A percentile compares a stretch with the other conserved stretches of the same genome.
Evolutionary conservation across 1,140 invertebrate genomes (phyloP).

Genomic region (Anthonomus grandis): DNA sequence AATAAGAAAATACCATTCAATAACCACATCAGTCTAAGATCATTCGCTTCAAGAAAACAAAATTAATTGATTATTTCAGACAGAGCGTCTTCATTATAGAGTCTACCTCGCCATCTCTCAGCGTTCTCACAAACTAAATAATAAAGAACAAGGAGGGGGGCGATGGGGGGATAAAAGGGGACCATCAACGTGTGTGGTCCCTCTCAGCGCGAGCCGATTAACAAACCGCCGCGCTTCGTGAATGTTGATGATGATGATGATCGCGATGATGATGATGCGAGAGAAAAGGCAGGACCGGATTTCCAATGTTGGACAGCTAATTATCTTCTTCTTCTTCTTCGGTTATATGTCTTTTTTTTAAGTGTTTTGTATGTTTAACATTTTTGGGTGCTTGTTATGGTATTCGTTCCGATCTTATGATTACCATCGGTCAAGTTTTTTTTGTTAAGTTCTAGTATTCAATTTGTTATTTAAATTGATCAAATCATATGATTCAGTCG

Average conservation of each 20-base stretch:
- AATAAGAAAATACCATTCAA: too few relatives aligned
- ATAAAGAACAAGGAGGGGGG: not conserved
- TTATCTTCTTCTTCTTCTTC: conserved; percentile 12
- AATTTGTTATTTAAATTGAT: too few relatives aligned
- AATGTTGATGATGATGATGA: conserved; percentile 17
- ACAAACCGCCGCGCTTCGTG: conserved; percentile 7
- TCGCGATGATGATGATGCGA: conserved; percentile 15
- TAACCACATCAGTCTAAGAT: too few relatives aligned
- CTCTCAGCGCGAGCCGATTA: conserved; percentile 24
- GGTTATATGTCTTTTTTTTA: conserved; percentile 6
- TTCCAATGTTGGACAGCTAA: conserved; percentile 13
- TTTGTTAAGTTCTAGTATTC: too few relatives aligned
- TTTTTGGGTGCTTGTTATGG: too few relatives aligned
- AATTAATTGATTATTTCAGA: too few relatives aligned
- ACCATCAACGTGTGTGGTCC: conserved; percentile 19
- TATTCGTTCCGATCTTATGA: too few relatives aligned
- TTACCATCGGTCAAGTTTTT: too few relatives aligned
- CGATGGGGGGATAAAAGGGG: not conserved
- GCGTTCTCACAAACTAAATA: not conserved
- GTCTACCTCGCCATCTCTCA: conserved; percentile 11
- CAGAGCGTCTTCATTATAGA: too few relatives aligned
- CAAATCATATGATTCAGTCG: too few relatives aligned
- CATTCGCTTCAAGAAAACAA: too few relatives aligned
- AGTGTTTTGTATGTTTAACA: too few relatives aligned
- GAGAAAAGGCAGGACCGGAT: conserved; percentile 21